phyloP scores from a whole-genome alignment of 2,113 vertebrate genomes.

The Gavia stellata region DNA sequence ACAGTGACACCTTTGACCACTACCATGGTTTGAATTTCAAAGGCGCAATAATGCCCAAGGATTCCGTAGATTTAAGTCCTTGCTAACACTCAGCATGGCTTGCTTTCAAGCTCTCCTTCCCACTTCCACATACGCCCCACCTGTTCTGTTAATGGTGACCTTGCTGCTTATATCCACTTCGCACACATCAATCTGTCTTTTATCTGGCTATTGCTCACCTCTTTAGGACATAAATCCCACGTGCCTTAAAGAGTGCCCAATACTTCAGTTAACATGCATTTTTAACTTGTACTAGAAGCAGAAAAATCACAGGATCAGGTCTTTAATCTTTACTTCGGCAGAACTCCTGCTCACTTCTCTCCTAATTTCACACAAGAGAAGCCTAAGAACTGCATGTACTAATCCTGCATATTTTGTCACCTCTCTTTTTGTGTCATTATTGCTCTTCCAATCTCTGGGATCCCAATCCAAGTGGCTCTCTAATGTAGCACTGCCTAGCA shows the following conservation, averaged over 20 bases:
- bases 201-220: neutral
- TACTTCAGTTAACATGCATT: neutral
- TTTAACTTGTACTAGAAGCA: constrained; percentile 26
- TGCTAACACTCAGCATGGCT: neutral
- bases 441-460: constrained; percentile 47
- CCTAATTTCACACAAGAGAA: constrained; percentile 54
- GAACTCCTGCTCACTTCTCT: constrained; percentile 45
- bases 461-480: constrained; percentile 44
- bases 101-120: neutral
- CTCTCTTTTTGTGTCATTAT: constrained; percentile 34
- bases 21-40: neutral
- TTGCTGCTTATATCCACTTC: neutral
- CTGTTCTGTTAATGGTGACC: neutral
- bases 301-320: constrained; percentile 31
- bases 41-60: neutral
- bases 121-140: neutral
- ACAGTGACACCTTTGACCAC: neutral
- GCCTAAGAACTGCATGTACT: constrained; percentile 55
- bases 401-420: constrained; percentile 62
- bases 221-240: neutral
- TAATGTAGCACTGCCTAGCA: constrained; percentile 41
- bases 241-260: neutral
- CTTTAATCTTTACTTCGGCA: constrained; percentile 21
- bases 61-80: neutral
- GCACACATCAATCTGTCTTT: neutral